Evolutionary conservation across 2,113 vertebrate species (phyloP).

Genomic region (Brachirus orientalis): DNA sequence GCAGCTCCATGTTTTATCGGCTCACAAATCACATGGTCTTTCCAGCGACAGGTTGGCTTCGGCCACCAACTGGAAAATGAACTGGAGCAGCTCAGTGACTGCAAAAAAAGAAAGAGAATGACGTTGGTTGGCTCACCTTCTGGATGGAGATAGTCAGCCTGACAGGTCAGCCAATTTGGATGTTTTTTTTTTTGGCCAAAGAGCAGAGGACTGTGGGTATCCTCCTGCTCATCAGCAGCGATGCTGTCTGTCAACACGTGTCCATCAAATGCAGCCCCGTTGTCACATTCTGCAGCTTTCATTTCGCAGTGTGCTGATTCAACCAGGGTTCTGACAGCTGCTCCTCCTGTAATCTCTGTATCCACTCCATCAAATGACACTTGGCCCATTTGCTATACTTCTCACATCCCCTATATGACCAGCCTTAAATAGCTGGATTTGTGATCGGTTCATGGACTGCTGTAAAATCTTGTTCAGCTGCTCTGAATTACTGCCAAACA

Average conservation of each 20-base stretch:
- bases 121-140: constrained; percentile 30
- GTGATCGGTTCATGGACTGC: constrained; percentile 21
- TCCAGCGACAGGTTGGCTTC: constrained; percentile 40
- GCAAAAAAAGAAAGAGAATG: constrained; percentile 16
- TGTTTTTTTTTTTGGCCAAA: constrained; percentile 53
- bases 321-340: constrained; percentile 66
- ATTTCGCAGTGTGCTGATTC: constrained; percentile 79
- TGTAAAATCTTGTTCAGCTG: constrained; percentile 8
- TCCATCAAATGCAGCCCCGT: constrained; percentile 59
- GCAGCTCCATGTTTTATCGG: not conserved
- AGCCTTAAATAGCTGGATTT: constrained; percentile 16
- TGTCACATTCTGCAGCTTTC: constrained; percentile 70
- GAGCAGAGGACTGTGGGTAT: constrained; percentile 56
- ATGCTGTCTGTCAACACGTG: constrained; percentile 66
- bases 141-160: constrained; percentile 33
- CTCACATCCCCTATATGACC: constrained; percentile 1
- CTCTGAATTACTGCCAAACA: constrained; percentile 16
- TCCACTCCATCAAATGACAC: constrained; percentile 73
- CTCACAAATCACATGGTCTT: not conserved
- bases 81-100: constrained; percentile 22
- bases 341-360: constrained; percentile 78
- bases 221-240: constrained; percentile 44
- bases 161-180: constrained; percentile 69
- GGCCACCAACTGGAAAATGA: constrained; percentile 35
- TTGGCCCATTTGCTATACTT: constrained; percentile 59